These are phyloP conservation scores for Drosophila pseudoobscura DNA, from an alignment of 1,140 invertebrate species.

Conservation along the genomic window DNA sequence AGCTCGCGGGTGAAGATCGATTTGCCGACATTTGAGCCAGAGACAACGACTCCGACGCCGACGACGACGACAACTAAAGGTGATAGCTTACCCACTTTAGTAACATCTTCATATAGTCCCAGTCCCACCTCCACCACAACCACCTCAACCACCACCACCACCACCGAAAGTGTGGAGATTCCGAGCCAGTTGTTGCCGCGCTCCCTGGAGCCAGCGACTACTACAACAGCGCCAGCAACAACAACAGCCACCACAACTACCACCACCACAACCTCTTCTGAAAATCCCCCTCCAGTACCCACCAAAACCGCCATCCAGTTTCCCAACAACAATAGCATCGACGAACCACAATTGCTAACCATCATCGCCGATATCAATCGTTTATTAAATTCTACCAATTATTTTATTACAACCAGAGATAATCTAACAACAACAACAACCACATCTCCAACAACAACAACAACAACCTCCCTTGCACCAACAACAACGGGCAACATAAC, in stretches of 20 bases:
- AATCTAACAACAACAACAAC: conserved; percentile 66
- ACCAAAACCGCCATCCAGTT: conserved; percentile 37
- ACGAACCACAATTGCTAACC: conserved; percentile 74
- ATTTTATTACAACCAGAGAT: conserved; percentile 83
- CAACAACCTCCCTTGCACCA: conserved; percentile 47
- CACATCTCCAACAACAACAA: conserved; percentile 53
- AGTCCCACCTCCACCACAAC: conserved; percentile 34
- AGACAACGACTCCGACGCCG: conserved; percentile 23
- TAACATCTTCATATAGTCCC: conserved; percentile 41
- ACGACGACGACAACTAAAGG: conserved; percentile 54
- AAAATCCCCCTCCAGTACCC: conserved; percentile 22
- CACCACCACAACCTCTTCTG: conserved; percentile 19
- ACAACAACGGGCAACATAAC: conserved; percentile 63
- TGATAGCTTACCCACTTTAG: conserved; percentile 38
- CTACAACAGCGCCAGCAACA: conserved; percentile 16
- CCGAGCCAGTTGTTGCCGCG: conserved; percentile 42
- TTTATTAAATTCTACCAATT: conserved; percentile 83
- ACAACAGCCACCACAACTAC: conserved; percentile 26
- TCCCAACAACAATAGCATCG: conserved; percentile 61
- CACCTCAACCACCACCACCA: conserved; percentile 30
- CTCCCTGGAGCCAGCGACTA: conserved; percentile 47
- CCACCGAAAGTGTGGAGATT: conserved; percentile 15
- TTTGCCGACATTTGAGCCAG: conserved; percentile 84
- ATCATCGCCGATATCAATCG: conserved; percentile 81
- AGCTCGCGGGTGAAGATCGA: conserved; percentile 82